These are phyloP conservation scores for Mesochorus sp. DNA, from an alignment of 2,888 invertebrate genomes.

Conservation along the genomic window DNA sequence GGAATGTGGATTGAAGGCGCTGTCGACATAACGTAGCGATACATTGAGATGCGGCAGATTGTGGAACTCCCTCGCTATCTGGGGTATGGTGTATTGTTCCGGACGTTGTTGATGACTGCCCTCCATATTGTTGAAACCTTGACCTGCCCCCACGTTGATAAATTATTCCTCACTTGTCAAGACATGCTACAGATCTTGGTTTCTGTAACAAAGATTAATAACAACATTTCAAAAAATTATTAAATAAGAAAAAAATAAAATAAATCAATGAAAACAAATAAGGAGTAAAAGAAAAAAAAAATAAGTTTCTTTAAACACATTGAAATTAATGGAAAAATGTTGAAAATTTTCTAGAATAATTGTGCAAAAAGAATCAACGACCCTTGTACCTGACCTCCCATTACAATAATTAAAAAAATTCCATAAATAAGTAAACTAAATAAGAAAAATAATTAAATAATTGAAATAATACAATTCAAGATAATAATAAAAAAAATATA, in stretches of 20 bases:
- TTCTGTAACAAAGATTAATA: constrained; percentile 73
- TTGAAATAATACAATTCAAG: too few species aligned
- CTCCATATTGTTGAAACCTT: constrained; percentile 80
- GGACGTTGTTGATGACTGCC: constrained; percentile 80
- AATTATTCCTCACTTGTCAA: constrained; percentile 78
- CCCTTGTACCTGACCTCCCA: too few species aligned
- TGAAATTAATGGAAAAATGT: too few species aligned
- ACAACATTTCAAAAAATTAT: constrained; percentile 6
- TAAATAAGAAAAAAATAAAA: constrained; percentile 4
- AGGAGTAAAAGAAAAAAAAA: too few species aligned
- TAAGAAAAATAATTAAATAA: too few species aligned
- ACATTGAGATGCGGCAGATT: constrained; percentile 96
- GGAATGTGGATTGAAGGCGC: constrained; percentile 94
- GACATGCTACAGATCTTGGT: constrained; percentile 77
- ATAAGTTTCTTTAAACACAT: too few species aligned
- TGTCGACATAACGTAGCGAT: constrained; percentile 94
- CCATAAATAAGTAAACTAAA: too few species aligned
- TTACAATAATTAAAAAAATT: too few species aligned
- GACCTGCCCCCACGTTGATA: constrained; percentile 75
- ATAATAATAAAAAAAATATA: neutral
- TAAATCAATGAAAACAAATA: too few species aligned
- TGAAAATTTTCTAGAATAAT: too few species aligned
- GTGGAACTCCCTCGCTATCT: constrained; percentile 93
- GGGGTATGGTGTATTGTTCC: constrained; percentile 92
- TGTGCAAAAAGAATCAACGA: too few species aligned